These are phyloP conservation scores for Heliconius nattereri DNA, from an alignment of 1,140 invertebrate species.

Conservation along the genomic window DNA sequence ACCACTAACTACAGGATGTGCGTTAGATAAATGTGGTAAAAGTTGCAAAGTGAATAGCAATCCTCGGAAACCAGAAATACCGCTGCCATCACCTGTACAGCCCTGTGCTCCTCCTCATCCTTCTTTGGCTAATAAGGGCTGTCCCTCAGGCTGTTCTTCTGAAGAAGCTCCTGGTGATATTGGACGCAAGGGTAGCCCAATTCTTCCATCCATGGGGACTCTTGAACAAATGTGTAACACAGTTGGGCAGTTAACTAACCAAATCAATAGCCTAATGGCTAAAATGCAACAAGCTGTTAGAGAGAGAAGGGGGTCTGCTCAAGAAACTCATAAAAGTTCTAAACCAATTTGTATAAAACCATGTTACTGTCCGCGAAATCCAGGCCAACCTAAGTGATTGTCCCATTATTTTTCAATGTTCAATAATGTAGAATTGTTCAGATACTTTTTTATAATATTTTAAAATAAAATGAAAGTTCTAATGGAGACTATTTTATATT, in stretches of 20 bases:
- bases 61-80: constrained; percentile 35
- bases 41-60: constrained; percentile 50
- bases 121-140: constrained; percentile 26
- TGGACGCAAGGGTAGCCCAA: constrained; percentile 14
- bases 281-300: constrained; percentile 51
- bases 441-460: neutral
- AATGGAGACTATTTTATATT: neutral
- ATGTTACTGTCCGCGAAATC: constrained; percentile 62
- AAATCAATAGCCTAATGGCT: constrained; percentile 57
- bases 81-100: constrained; percentile 10
- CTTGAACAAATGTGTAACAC: constrained; percentile 64
- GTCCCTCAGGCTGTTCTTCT: constrained; percentile 39
- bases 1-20: constrained; percentile 26
- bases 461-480: neutral
- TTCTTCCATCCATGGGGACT: constrained; percentile 42
- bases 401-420: neutral
- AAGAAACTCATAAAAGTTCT: constrained; percentile 34
- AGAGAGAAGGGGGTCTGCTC: constrained; percentile 25
- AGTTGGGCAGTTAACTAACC: constrained; percentile 56
- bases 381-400: constrained; percentile 22
- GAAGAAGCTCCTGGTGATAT: constrained; percentile 45
- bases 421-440: neutral
- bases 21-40: constrained; percentile 50
- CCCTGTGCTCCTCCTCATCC: constrained; percentile 26
- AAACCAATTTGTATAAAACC: constrained; percentile 50